Conservation (phyloP, 2,113 vertebrate genomes). For the Hyla sarda region DNA sequence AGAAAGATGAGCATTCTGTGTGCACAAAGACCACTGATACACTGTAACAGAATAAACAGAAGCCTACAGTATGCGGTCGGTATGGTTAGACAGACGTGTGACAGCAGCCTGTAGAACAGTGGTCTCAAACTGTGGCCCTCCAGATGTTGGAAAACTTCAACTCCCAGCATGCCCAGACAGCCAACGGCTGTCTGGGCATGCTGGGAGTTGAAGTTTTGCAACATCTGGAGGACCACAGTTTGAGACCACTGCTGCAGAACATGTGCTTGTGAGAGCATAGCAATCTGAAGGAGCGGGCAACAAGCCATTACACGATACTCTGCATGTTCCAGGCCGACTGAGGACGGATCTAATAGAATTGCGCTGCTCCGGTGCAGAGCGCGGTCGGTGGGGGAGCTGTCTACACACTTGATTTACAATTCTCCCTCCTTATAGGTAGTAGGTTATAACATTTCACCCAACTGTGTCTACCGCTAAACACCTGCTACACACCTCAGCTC, state of each 20-base stretch:
- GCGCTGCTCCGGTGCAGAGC: neutral
- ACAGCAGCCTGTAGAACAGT: no score
- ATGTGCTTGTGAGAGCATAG: neutral
- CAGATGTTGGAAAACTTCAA: no score
- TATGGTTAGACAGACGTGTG: neutral
- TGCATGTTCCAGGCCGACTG: neutral
- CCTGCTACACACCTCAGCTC: conserved; percentile 14
- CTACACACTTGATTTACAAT: conserved; percentile 20
- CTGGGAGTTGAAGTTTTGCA: no score
- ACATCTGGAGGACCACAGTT: no score
- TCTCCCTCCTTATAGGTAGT: neutral
- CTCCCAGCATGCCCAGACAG: no score
- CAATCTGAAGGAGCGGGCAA: neutral
- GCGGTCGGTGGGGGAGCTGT: neutral
- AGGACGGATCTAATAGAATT: neutral
- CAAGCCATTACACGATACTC: neutral
- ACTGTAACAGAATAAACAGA: no score
- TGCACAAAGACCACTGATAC: no score
- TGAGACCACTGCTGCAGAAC: no score
- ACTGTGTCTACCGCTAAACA: conserved; percentile 13
- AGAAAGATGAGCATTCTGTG: no score
- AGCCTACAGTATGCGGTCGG: no score
- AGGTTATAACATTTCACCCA: conserved; percentile 38
- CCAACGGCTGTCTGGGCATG: no score
- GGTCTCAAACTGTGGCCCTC: no score